Evolutionary conservation across 1,140 invertebrate species (phyloP).

Genomic region (Pararge aegeria): DNA sequence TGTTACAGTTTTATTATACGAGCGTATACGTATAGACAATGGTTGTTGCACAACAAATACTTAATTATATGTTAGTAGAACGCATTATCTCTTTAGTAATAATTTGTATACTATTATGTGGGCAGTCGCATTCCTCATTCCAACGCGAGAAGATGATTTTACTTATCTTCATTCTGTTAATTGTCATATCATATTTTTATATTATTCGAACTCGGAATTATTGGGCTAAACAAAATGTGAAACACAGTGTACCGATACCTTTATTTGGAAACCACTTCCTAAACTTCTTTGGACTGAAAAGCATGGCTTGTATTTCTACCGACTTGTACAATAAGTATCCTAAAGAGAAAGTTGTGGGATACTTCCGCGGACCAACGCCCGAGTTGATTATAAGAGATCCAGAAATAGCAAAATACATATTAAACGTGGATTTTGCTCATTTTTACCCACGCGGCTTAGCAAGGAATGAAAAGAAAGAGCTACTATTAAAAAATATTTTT

Average conservation of each 20-base stretch:
- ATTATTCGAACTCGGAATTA: constrained; percentile 47
- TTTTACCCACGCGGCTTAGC: constrained; percentile 48
- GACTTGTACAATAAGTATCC: constrained; percentile 57
- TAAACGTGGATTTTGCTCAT: constrained; percentile 46
- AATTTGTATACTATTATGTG: not conserved
- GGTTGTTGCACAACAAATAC: too few relatives aligned
- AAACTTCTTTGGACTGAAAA: constrained; percentile 40
- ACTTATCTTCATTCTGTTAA: not conserved
- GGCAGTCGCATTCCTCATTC: not conserved
- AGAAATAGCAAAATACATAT: constrained; percentile 42
- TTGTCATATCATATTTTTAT: constrained; percentile 43
- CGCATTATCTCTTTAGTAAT: not conserved
- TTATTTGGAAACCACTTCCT: constrained; percentile 50
- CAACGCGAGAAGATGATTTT: not conserved
- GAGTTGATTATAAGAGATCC: constrained; percentile 46
- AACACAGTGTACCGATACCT: constrained; percentile 44
- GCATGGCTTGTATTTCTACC: constrained; percentile 30
- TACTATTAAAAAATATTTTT: constrained; percentile 58
- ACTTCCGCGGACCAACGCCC: constrained; percentile 45
- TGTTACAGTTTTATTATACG: too few relatives aligned
- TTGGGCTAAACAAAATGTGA: constrained; percentile 53
- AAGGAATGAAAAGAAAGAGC: constrained; percentile 58
- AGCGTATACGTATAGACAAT: too few relatives aligned
- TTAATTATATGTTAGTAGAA: not conserved
- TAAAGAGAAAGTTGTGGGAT: constrained; percentile 54